Evolutionary conservation across 2,888 invertebrate genomes (phyloP), one percentile per base, ranked within the genome.

Genomic region (Hemaris fuciformis): DNA sequence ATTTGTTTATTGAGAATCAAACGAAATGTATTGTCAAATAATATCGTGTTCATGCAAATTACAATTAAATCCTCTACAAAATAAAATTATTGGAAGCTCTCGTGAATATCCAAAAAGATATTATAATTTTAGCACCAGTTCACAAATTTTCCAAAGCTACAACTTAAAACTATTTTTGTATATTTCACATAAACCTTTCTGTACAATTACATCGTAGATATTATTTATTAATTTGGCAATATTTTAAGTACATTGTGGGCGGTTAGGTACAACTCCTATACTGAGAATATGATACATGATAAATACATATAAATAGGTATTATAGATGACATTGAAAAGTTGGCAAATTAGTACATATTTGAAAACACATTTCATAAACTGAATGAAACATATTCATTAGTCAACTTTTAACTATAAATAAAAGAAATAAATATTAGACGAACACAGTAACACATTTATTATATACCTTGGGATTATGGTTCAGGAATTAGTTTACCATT

Each of bases 61-160:
- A 7, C n/a, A 48, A 23, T 48, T 15, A 13, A 23, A 31, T 53
- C 18, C 53, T 18, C 15, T 53, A 7, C 60, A 65, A 57, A 48
- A 23, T 53, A 60, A 62, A 62, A 67, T 23, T 43, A 45, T 34
- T 71, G 79, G 75, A 79, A 79, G 79, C 77, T 73, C 67, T 69
- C 74, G 63, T 63, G 62, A 64, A 64, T 61, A 62, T 67, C 68
- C 77, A 76, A 74, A 70, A 66, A 68, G 66, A 46, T 46, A 68
- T 69, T 76, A 76, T 76, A 75, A 72, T 69, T 60, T 71, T 87
- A 88, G 88, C 89, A 89, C 88, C 88, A 81, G 70, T 79, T 84
- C 79, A 79, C 80, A 83, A 84, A 77, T 80, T 72, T 66, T 69
- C 70, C 64, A 66, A 76, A 72, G 64, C 68, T 27, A 64, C 74